phyloP scores from a whole-genome alignment of 2,797 vertebrate genomes.

The Selene dorsalis region DNA sequence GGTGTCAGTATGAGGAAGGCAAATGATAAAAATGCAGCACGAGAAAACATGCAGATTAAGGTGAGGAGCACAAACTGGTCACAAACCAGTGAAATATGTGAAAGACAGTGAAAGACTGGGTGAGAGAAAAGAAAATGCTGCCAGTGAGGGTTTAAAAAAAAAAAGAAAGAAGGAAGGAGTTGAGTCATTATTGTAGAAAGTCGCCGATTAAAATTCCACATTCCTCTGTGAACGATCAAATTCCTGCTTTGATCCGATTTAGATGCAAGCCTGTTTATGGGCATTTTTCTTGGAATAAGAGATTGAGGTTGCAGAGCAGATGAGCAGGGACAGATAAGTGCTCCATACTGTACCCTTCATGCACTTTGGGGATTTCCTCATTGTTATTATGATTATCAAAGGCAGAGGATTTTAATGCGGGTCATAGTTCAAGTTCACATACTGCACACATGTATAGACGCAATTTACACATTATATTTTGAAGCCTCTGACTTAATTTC shows the following conservation, averaged over 20 bases:
- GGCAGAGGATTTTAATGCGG: slow-evolving; percentile 38
- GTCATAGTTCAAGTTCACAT: slow-evolving; percentile 16
- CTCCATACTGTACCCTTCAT: slow-evolving; percentile 25
- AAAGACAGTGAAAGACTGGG: not conserved
- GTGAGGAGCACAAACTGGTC: not conserved
- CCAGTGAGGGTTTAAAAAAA: not conserved
- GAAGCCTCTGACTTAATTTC: not conserved
- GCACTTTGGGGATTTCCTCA: slow-evolving; percentile 46
- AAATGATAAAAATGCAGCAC: not conserved
- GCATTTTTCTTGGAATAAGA: slow-evolving; percentile 56
- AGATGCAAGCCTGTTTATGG: slow-evolving; percentile 40
- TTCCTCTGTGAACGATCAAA: slow-evolving; percentile 31
- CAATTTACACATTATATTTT: not conserved
- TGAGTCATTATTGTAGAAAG: slow-evolving; percentile 2
- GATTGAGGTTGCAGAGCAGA: slow-evolving; percentile 57
- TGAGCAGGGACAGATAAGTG: slow-evolving; percentile 32
- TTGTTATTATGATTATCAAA: slow-evolving; percentile 43
- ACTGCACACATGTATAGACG: slow-evolving; percentile 3
- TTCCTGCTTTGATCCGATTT: slow-evolving; percentile 50
- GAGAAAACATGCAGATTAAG: not conserved
- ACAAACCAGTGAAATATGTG: not conserved
- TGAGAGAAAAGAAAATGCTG: not conserved
- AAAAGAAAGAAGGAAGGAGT: not conserved
- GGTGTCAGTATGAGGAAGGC: not conserved
- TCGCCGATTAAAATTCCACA: slow-evolving; percentile 32